Evolutionary conservation across 1,140 invertebrate species (phyloP).

Genomic region (Drosophila burlai): DNA sequence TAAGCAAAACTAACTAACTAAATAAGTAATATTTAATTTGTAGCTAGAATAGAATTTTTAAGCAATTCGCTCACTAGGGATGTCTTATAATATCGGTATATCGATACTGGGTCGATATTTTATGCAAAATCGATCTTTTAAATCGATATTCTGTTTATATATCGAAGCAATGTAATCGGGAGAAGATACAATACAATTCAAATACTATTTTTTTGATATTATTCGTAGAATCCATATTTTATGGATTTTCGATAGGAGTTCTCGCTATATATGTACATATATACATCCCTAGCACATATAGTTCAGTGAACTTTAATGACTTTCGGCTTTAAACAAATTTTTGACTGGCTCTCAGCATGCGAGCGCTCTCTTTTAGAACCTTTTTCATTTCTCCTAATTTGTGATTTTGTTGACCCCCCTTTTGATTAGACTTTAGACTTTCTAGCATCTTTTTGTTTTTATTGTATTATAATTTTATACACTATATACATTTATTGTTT

Average conservation of each 20-base stretch:
- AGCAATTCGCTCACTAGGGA: neutral
- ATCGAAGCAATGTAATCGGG: neutral
- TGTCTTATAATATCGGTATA: neutral
- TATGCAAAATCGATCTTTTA: neutral
- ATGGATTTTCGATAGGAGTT: no score
- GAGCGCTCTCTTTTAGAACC: constrained; percentile 1
- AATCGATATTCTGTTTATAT: neutral
- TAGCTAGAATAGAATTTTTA: constrained; percentile 1
- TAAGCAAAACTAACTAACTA: constrained; percentile 9
- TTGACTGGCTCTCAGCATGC: constrained; percentile 14
- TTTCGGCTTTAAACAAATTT: constrained; percentile 47
- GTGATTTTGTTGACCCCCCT: constrained; percentile 75
- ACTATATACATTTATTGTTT: constrained; percentile 36
- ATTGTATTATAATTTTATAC: constrained; percentile 50
- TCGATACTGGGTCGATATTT: neutral
- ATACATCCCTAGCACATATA: constrained; percentile 7
- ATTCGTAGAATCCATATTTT: neutral
- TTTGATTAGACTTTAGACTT: constrained; percentile 38
- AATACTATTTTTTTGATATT: neutral
- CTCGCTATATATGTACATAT: neutral
- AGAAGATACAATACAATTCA: no score
- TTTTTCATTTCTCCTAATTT: constrained; percentile 26
- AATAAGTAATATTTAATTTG: constrained; percentile 10
- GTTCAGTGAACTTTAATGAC: constrained; percentile 47
- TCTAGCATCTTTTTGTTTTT: constrained; percentile 52